These are phyloP conservation scores for Ophion costatus DNA, from an alignment of 2,888 invertebrate genomes.

Conservation along the genomic window DNA sequence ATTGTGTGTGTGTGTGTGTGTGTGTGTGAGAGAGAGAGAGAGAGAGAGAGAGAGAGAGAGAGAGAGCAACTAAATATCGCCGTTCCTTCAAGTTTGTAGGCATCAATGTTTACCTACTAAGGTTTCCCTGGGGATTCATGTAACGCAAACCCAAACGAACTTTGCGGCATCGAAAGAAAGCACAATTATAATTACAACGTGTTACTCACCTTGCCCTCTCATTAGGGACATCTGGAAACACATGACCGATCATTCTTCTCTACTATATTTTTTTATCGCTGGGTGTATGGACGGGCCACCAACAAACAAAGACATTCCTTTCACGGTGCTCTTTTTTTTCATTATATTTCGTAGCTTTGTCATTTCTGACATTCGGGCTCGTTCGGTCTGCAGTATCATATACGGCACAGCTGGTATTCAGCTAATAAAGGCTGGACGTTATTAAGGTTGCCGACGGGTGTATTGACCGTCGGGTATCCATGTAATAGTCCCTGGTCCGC, in stretches of 20 bases:
- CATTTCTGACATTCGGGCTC: conserved; percentile 30
- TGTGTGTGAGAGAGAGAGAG: too few relatives aligned
- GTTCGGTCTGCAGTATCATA: conserved; percentile 13
- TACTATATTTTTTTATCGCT: neutral
- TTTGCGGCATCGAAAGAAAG: neutral
- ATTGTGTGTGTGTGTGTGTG: too few relatives aligned
- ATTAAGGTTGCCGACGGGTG: conserved; percentile 61
- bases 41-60: too few relatives aligned
- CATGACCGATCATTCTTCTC: neutral
- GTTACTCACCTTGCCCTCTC: neutral
- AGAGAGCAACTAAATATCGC: too few relatives aligned
- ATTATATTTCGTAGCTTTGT: conserved; percentile 32
- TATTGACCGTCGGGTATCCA: conserved; percentile 59
- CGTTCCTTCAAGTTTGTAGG: neutral
- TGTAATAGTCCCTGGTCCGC: conserved; percentile 51
- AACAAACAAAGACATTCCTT: conserved; percentile 11
- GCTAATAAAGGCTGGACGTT: conserved; percentile 65
- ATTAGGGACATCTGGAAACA: neutral
- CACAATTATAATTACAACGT: neutral
- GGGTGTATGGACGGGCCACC: neutral
- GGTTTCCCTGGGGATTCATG: neutral
- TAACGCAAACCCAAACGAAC: neutral
- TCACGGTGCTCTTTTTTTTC: neutral
- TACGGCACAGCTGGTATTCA: conserved; percentile 63
- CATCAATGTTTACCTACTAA: neutral